These are phyloP conservation scores for Cotesia chilonis DNA, from an alignment of 1,140 invertebrate genomes.

Conservation along the genomic window DNA sequence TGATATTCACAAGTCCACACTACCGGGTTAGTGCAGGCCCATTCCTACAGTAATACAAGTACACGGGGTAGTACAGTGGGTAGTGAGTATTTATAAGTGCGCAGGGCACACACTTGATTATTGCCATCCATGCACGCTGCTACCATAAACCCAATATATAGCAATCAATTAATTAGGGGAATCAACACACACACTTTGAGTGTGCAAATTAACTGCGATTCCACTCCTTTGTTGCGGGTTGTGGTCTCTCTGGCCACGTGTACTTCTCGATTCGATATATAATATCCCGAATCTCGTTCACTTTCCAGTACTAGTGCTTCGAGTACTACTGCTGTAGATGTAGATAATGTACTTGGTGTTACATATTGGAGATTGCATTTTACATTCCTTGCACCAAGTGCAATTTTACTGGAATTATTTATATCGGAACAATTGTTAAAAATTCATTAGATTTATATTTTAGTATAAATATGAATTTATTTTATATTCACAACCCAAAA, in stretches of 20 bases:
- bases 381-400: too few species aligned
- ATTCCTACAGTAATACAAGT: too few species aligned
- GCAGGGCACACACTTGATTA: conserved; percentile 58
- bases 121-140: conserved; percentile 52
- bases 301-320: too few species aligned
- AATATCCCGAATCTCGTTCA: not conserved
- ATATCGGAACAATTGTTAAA: too few species aligned
- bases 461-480: too few species aligned
- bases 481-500: too few species aligned
- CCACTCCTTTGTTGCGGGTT: conserved; percentile 58
- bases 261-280: conserved; percentile 27
- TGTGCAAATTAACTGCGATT: conserved; percentile 67
- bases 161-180: conserved; percentile 67
- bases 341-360: too few species aligned
- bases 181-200: conserved; percentile 65
- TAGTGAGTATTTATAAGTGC: conserved; percentile 39
- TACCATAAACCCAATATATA: conserved; percentile 51
- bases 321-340: too few species aligned
- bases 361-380: too few species aligned
- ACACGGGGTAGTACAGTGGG: not conserved
- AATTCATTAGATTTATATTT: too few species aligned
- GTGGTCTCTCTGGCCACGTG: conserved; percentile 43
- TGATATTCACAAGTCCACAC: not conserved
- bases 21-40: too few species aligned
- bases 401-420: too few species aligned